Base-by-base conservation (phyloP, 2,797 vertebrate species). In the Lophius americanus region DNA sequence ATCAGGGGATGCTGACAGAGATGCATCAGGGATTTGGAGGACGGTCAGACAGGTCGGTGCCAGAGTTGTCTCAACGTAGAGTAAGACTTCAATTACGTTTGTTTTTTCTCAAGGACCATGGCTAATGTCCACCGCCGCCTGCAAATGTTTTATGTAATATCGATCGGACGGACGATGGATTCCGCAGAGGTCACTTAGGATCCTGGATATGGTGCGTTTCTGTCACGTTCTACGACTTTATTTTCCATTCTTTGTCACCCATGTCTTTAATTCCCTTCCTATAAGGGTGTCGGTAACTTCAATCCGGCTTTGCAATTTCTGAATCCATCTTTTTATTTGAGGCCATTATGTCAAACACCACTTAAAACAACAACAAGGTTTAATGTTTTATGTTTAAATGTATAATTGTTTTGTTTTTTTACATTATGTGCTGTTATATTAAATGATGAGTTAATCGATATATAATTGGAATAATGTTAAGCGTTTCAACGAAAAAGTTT, bases 181-280 rank as follows among this genome's bases (percentile, higher is more conserved):
- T 69, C 61, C 12, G 2, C 49, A 3, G 50, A 0, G n/a, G 59
- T 37, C 52, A 5, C 55, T 58, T 73, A 54, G 59, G 3, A 66
- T 12, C 51, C 61, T 43, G 54, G 50, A 68, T 2, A 41, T 44
- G 82, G 80, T 83, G 68, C 13, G 78, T 77, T 23, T 54, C 2
- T 9, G 5, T 60, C 43, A 48, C 33, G 12, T 10, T 37, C 9
- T 52, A 10, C 7, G 6, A 13, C 13, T 6, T 5, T n/a, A 7
- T 47, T 14, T 47, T 47, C 14, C 10, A n/a, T n/a, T 14, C 12
- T 47, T 7, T n/a, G 14, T 47, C n/a, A 47, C 12, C 13, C 9
- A 23, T 23, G 23, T 23, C 23, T 23, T 23, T 23, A 23, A 23
- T 23, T 23, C 23, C 23, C 23, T 23, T 23, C 23, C 23, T 23